A percentile compares a stretch with the other conserved stretches of the same genome.
These are phyloP conservation scores for Petrolisthes manimaculis DNA, from an alignment of 2,888 invertebrate species.

Conservation along the genomic window DNA sequence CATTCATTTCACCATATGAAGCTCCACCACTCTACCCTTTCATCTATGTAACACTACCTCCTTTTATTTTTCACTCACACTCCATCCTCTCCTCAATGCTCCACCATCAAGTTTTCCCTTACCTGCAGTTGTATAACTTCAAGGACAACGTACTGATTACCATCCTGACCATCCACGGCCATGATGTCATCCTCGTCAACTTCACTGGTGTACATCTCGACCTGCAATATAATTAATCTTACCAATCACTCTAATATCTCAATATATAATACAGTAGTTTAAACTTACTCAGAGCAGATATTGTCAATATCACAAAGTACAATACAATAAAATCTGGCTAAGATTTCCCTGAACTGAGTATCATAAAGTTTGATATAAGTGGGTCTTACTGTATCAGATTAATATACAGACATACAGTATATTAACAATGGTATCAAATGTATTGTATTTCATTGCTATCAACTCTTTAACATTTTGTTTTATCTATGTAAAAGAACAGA, in stretches of 20 bases:
- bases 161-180: slow-evolving; percentile 80
- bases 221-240: slow-evolving; percentile 33
- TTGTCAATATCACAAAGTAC: too few species aligned
- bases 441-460: neutral
- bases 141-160: slow-evolving; percentile 89
- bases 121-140: slow-evolving; percentile 84
- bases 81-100: neutral
- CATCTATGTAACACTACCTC: neutral
- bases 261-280: too few species aligned
- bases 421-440: too few species aligned
- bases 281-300: too few species aligned
- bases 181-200: slow-evolving; percentile 76
- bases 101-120: slow-evolving; percentile 21
- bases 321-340: too few species aligned
- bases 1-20: too few species aligned
- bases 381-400: too few species aligned
- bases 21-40: neutral
- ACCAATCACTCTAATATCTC: neutral
- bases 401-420: too few species aligned
- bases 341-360: too few species aligned
- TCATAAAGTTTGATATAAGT: too few species aligned
- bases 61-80: neutral
- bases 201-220: slow-evolving; percentile 68
- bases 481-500: too few species aligned
- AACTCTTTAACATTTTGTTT: neutral